Evolutionary conservation across 35 echinoderm and acorn worm genomes (phyloP).

Genomic region (Chiridota heheva): DNA sequence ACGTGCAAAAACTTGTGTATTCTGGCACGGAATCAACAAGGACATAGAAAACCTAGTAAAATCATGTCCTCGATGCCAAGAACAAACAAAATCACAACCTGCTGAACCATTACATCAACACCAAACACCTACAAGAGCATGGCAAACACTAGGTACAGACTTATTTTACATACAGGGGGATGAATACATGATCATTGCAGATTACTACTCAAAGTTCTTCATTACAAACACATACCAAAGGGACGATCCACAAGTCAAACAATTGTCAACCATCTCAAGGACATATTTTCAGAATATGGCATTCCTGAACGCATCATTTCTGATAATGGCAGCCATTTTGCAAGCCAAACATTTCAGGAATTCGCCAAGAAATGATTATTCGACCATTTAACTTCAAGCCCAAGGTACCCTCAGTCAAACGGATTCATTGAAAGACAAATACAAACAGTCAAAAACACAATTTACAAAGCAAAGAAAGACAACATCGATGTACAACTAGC

Average conservation of each 20-base stretch:
- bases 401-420: conserved; percentile 61
- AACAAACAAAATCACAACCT: background rate
- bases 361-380: conserved; percentile 42
- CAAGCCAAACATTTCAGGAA: conserved; percentile 1
- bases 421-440: conserved; percentile 56
- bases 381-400: conserved; percentile 21
- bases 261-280: conserved; percentile 17
- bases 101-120: conserved; percentile 18
- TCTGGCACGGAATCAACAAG: conserved; percentile 34
- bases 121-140: conserved; percentile 33
- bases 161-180: conserved; percentile 42
- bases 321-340: conserved; percentile 37
- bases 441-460: conserved; percentile 50
- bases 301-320: conserved; percentile 28
- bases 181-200: conserved; percentile 23
- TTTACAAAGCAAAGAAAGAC: conserved; percentile 30
- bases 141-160: conserved; percentile 49
- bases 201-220: conserved; percentile 48
- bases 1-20: conserved; percentile 37
- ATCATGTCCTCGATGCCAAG: background rate
- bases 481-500: conserved; percentile 21
- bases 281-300: conserved; percentile 47
- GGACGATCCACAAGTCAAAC: conserved; percentile 15
- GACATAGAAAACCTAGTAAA: conserved; percentile 28
- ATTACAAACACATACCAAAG: conserved; percentile 35